Conservation (phyloP, 1,140 invertebrate species). For the Ctenoplectra terminalis region DNA sequence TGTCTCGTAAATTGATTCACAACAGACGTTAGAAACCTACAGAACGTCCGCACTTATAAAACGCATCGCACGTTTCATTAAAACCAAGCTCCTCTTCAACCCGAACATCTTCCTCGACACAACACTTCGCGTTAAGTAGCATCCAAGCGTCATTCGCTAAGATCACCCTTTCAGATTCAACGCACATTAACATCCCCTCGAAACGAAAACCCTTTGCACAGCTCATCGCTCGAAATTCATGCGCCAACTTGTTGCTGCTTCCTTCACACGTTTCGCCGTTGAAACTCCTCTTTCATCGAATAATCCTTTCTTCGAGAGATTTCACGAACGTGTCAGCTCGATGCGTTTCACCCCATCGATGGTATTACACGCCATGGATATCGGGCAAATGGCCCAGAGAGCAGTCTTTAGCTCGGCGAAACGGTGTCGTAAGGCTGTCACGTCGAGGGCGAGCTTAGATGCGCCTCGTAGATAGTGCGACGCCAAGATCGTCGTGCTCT, state of each 20-base stretch:
- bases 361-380: conserved; percentile 34
- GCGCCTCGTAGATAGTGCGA: conserved; percentile 53
- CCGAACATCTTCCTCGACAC: too few species aligned
- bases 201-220: background rate
- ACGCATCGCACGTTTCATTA: too few species aligned
- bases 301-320: background rate
- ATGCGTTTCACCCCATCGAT: conserved; percentile 34
- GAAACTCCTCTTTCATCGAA: background rate
- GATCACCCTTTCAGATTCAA: background rate
- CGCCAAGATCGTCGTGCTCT: conserved; percentile 34
- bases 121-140: too few species aligned
- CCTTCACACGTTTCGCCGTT: background rate
- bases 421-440: conserved; percentile 49
- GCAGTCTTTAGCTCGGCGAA: conserved; percentile 51
- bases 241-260: conserved; percentile 57
- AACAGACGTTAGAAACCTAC: too few species aligned
- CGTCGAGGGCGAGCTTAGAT: conserved; percentile 59
- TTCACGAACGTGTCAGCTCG: conserved; percentile 18
- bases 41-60: too few species aligned
- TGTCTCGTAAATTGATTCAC: too few species aligned
- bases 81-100: too few species aligned
- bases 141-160: background rate
- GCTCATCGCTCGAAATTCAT: background rate
- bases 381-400: conserved; percentile 55
- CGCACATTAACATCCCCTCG: background rate